Evolutionary conservation across 1,140 invertebrate genomes (phyloP).

Genomic region (Camponotus vicinus): DNA sequence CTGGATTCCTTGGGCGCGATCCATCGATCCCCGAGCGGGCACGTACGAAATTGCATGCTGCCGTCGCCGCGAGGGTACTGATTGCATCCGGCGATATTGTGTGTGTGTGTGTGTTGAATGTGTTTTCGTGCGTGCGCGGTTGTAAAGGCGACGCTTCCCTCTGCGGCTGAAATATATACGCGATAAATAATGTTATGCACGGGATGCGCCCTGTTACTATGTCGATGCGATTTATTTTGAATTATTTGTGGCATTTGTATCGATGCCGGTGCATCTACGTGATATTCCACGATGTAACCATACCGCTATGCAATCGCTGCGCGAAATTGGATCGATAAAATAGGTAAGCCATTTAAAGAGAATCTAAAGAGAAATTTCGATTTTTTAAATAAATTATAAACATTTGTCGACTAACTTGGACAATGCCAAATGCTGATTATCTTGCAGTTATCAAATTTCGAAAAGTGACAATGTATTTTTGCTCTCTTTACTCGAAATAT

Average conservation of each 20-base stretch:
- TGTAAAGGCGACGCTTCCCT: not conserved
- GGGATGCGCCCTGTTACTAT: not conserved
- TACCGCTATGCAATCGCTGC: slow-evolving; percentile 13
- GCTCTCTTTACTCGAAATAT: not conserved
- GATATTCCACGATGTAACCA: not conserved
- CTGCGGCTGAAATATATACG: not conserved
- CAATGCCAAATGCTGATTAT: not conserved
- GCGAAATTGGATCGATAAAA: slow-evolving; percentile 36
- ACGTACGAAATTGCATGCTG: slow-evolving; percentile 72
- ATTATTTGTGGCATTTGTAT: slow-evolving; percentile 40
- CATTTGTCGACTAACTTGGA: not conserved
- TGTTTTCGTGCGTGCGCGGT: slow-evolving; percentile 26
- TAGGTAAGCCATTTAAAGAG: not conserved
- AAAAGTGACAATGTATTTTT: not conserved
- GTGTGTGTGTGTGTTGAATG: slow-evolving; percentile 46
- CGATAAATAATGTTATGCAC: slow-evolving; percentile 46
- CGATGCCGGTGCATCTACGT: slow-evolving; percentile 18
- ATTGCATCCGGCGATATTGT: slow-evolving; percentile 62
- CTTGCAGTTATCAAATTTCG: slow-evolving; percentile 4
- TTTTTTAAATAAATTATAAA: not conserved
- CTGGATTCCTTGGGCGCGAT: slow-evolving; percentile 52
- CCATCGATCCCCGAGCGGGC: slow-evolving; percentile 55
- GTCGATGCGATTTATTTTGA: slow-evolving; percentile 56
- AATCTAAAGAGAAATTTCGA: not conserved
- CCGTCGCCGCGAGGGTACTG: slow-evolving; percentile 45